Evolutionary conservation across 1,140 invertebrate species (phyloP), one percentile per base, ranked within the genome.

Genomic region (Cylas formicarius): DNA sequence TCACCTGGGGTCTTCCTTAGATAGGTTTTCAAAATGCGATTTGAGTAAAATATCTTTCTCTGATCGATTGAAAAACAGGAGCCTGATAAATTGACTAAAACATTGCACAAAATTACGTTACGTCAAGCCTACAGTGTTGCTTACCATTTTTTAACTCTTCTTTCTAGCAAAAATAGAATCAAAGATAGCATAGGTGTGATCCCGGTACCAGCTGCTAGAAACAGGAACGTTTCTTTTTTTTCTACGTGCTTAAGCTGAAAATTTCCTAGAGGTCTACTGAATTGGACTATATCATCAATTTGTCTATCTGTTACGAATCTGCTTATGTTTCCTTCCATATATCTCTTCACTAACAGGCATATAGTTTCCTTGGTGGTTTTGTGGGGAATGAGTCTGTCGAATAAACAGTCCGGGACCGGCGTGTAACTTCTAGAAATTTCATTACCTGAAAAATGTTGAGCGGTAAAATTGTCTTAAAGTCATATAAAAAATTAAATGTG

Each of bases 171-270:
- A 37, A 81, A 78, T 26, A 75, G 70, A 20, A 87, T 69, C 9
- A 89, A 57, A 20, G 73, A 68, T 18, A 90, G 62, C 79, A 93
- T 88, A 9, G 84, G 86, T 11, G 90, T 94, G 27, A 95, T 70
- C 0, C 90, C 90, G 4, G 88, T 90, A 14, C 91, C 91, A 35
- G 87, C 90, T 17, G 88, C 87, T 50, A 93, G 65, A 46, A 94
- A 67, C 22, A 82, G 71, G 39, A 90, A 69, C 21, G 74, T 69
- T 22, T 72, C 72, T 43, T 74, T 73, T 32, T 71, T 59, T 33
- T 74, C 68, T 2, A 84, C 51, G 10, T 56, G 22, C 22, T 67
- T 65, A 48, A 73, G 60, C 56, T 64, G 57, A 49, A 82, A 80
- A 53, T 52, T 24, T 41, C 67, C 75, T 67, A 75, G 71, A 61